phyloP scores from a whole-genome alignment of 2,113 vertebrate species.

The Lophochroa leadbeateri region DNA sequence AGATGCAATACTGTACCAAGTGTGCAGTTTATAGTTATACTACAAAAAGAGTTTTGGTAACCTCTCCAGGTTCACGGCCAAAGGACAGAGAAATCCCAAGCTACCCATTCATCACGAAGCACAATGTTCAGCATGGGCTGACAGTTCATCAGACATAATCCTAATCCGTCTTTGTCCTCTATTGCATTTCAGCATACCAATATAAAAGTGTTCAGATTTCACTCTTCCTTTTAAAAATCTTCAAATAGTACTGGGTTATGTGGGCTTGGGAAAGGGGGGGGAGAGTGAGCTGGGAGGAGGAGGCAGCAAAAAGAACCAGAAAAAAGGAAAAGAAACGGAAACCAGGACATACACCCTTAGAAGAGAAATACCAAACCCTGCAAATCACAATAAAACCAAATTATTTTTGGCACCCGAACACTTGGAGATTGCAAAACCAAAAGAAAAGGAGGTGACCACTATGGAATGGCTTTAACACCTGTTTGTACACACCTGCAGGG shows the following conservation, averaged over 20 bases:
- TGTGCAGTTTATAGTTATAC: constrained; percentile 73
- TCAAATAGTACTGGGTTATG: neutral
- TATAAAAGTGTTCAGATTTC: constrained; percentile 41
- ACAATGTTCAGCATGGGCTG: constrained; percentile 27
- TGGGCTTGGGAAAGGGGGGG: neutral
- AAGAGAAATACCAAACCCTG: constrained; percentile 8
- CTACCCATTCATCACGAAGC: constrained; percentile 39
- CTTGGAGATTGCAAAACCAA: constrained; percentile 26
- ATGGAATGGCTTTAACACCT: constrained; percentile 40
- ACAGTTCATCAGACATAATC: constrained; percentile 43
- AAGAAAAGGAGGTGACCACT: neutral
- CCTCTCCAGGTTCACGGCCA: constrained; percentile 59
- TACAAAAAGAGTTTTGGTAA: constrained; percentile 75
- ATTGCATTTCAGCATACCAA: constrained; percentile 38
- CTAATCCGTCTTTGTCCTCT: constrained; percentile 42
- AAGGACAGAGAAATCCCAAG: constrained; percentile 70
- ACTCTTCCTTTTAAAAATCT: neutral
- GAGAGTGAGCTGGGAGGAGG: neutral
- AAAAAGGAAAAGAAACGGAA: neutral
- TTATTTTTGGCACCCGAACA: constrained; percentile 72
- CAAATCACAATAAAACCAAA: constrained; percentile 50
- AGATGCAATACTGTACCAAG: constrained; percentile 65
- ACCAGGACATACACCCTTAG: neutral
- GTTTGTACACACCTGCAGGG: neutral
- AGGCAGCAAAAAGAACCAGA: constrained; percentile 1